These are phyloP conservation scores for Zootermopsis nevadensis DNA, from an alignment of 2,888 invertebrate genomes.

Conservation along the genomic window DNA sequence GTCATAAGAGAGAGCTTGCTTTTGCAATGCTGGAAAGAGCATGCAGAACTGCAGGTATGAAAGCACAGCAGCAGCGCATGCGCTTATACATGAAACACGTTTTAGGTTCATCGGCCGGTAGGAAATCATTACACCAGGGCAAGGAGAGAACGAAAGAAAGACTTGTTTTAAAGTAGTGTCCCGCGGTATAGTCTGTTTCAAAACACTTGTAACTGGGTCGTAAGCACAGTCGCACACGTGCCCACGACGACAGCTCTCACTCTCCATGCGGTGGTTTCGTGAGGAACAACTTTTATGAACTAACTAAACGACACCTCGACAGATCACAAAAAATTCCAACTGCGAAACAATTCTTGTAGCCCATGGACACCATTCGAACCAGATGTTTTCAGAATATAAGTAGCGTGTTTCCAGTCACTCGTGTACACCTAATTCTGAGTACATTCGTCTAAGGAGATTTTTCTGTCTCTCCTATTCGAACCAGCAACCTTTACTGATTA, in stretches of 20 bases:
- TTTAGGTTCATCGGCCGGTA: conserved; percentile 23
- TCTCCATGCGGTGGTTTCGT: background rate
- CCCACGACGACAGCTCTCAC: background rate
- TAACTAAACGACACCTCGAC: too few relatives aligned
- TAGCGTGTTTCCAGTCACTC: too few relatives aligned
- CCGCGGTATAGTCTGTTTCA: background rate
- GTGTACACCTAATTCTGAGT: too few relatives aligned
- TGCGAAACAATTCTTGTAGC: too few relatives aligned
- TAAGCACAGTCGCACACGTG: background rate
- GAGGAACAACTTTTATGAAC: too few relatives aligned
- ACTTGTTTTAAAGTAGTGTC: conserved; percentile 22
- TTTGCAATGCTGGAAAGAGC: conserved; percentile 5
- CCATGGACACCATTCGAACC: too few relatives aligned
- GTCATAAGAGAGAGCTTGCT: conserved; percentile 2
- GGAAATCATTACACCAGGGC: conserved; percentile 19
- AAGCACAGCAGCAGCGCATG: conserved; percentile 5
- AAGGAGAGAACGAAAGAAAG: background rate
- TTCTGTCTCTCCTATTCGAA: too few relatives aligned
- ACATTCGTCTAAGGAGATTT: too few relatives aligned
- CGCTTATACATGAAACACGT: background rate
- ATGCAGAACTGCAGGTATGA: background rate
- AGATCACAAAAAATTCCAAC: too few relatives aligned
- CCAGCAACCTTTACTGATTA: too few relatives aligned
- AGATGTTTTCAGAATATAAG: too few relatives aligned
- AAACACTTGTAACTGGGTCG: background rate